A percentile compares a stretch with the other conserved stretches of the same genome.
Conservation (phyloP, 2,888 invertebrate genomes). For the Diadegma fenestrale region DNA sequence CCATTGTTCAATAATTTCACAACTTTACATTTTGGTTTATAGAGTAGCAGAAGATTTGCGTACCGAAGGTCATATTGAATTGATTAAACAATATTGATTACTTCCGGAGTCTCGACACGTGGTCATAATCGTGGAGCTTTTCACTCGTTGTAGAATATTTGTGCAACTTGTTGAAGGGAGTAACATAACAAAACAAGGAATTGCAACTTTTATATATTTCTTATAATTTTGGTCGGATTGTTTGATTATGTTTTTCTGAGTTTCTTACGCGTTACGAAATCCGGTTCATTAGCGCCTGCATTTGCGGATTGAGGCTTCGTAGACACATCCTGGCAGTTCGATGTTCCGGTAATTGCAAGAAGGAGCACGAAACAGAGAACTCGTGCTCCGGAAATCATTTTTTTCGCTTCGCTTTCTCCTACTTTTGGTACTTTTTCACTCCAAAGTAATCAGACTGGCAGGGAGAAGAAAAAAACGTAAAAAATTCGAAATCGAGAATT, state of each 20-base stretch:
- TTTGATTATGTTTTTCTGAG: constrained; percentile 1
- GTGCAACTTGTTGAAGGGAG: neutral
- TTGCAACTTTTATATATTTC: neutral
- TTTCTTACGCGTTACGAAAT: constrained; percentile 82
- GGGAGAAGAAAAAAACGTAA: neutral
- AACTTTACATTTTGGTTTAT: no score
- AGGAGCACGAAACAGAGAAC: constrained; percentile 69
- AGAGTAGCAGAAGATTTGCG: neutral
- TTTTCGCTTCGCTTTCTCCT: constrained; percentile 7
- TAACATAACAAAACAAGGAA: neutral
- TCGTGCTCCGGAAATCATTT: constrained; percentile 63
- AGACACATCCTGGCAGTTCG: constrained; percentile 58
- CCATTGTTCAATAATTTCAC: no score
- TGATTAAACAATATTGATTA: neutral
- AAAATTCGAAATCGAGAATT: neutral
- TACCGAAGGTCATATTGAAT: neutral
- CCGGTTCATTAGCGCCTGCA: constrained; percentile 77
- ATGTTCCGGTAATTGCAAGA: constrained; percentile 68
- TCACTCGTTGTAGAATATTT: neutral
- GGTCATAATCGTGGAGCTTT: constrained; percentile 1
- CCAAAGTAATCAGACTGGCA: constrained; percentile 1
- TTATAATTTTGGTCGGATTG: constrained; percentile 7
- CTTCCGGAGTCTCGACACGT: constrained; percentile 18
- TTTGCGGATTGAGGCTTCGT: constrained; percentile 56
- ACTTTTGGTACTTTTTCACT: constrained; percentile 26